Percentiles rank a stretch among this genome's conserved stretches.
These are phyloP conservation scores for Okamejei kenojei DNA, from an alignment of 2,797 vertebrate genomes.

Conservation along the genomic window DNA sequence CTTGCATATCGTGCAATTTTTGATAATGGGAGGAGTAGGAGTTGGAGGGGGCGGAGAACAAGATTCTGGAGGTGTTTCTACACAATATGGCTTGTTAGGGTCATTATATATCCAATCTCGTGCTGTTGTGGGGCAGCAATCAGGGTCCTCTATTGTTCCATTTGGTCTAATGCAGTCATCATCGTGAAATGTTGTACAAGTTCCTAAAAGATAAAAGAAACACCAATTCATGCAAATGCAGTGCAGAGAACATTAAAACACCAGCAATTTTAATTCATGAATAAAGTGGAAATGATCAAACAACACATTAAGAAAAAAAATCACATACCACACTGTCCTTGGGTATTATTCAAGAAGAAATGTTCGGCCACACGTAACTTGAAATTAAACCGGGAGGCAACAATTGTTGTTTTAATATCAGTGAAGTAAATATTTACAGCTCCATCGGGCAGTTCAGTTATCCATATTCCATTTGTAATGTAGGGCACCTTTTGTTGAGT, in stretches of 20 bases:
- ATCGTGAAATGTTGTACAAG: not conserved
- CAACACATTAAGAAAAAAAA: not conserved
- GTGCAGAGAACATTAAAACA: not conserved
- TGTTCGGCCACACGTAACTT: not conserved
- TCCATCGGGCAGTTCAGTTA: not conserved
- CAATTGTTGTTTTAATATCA: slow-evolving; percentile 15
- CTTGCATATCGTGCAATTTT: not conserved
- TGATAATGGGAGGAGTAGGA: rapidly evolving
- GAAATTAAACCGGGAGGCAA: not conserved
- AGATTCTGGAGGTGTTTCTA: not conserved
- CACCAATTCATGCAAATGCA: not conserved
- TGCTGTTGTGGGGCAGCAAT: not conserved
- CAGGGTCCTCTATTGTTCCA: not conserved
- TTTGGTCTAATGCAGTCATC: not conserved
- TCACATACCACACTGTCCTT: slow-evolving; percentile 31
- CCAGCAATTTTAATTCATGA: not conserved
- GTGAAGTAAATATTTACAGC: not conserved
- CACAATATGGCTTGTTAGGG: not conserved
- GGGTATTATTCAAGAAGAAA: slow-evolving; percentile 22
- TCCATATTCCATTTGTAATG: not conserved
- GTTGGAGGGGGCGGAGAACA: not conserved
- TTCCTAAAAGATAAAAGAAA: not conserved
- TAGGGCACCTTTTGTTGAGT: not conserved
- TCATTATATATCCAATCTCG: not conserved
- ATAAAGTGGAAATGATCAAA: not conserved